These are phyloP conservation scores for Cheilosia variabilis DNA, from an alignment of 2,888 invertebrate genomes.

Conservation along the genomic window DNA sequence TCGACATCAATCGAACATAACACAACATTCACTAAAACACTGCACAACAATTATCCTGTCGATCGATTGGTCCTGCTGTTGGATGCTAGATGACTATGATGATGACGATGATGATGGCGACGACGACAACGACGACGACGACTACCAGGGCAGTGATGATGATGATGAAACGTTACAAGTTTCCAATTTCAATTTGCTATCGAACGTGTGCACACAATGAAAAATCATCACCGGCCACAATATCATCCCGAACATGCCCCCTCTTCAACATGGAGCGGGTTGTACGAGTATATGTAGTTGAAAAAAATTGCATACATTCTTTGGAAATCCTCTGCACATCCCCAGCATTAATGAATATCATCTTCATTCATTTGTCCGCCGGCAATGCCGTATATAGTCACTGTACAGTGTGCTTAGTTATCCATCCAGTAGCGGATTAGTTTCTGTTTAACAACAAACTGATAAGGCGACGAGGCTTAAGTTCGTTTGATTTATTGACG, in stretches of 20 bases:
- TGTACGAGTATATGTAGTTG: neutral
- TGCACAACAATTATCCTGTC: slow-evolving; percentile 61
- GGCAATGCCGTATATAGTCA: slow-evolving; percentile 3
- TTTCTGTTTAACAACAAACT: neutral
- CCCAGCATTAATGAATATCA: slow-evolving; percentile 66
- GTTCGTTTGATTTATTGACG: slow-evolving; percentile 13
- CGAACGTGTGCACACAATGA: slow-evolving; percentile 68
- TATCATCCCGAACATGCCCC: slow-evolving; percentile 35
- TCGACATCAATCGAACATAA: slow-evolving; percentile 1
- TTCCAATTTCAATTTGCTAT: slow-evolving; percentile 73
- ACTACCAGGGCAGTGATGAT: slow-evolving; percentile 20
- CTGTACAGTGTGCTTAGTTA: slow-evolving; percentile 29
- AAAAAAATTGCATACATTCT: slow-evolving; percentile 52
- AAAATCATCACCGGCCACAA: slow-evolving; percentile 69
- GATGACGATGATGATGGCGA: slow-evolving; percentile 38
- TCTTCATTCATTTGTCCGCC: slow-evolving; percentile 53
- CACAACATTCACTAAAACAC: slow-evolving; percentile 6
- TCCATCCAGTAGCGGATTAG: slow-evolving; percentile 44
- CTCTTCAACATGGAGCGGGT: neutral
- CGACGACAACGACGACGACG: slow-evolving; percentile 22
- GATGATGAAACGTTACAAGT: slow-evolving; percentile 69
- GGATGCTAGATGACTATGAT: slow-evolving; percentile 23
- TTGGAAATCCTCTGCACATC: slow-evolving; percentile 59
- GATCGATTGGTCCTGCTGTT: slow-evolving; percentile 35
- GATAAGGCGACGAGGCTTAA: slow-evolving; percentile 19